Conservation (phyloP, 1,140 invertebrate genomes). For the Frieseomelitta varia region DNA sequence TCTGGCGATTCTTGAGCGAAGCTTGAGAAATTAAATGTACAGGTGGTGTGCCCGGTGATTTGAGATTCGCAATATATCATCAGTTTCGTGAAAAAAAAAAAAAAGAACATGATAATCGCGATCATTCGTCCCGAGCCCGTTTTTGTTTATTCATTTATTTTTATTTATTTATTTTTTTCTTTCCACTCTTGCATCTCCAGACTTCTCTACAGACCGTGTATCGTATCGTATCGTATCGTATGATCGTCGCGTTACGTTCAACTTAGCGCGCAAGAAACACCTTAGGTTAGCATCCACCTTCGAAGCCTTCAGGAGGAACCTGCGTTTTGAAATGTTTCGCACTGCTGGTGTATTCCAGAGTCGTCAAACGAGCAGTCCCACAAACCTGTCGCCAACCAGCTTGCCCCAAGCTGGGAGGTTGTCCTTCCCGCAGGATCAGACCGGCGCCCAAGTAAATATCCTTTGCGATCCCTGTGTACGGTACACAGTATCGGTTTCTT, state of each 20-base stretch:
- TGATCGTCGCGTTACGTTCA: background rate
- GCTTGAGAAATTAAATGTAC: too few relatives aligned
- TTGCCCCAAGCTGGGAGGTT: constrained; percentile 82
- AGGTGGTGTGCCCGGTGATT: too few relatives aligned
- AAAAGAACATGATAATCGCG: too few relatives aligned
- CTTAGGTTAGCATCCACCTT: constrained; percentile 31
- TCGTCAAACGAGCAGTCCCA: constrained; percentile 87
- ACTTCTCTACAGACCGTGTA: background rate
- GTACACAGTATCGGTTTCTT: background rate
- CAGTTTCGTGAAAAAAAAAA: too few relatives aligned
- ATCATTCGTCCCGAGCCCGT: too few relatives aligned
- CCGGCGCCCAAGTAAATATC: constrained; percentile 82
- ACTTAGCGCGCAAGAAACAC: background rate
- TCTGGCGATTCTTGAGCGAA: too few relatives aligned
- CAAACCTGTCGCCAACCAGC: constrained; percentile 88
- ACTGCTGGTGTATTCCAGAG: constrained; percentile 84
- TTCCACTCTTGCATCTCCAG: background rate
- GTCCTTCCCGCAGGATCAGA: constrained; percentile 82
- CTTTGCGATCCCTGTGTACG: constrained; percentile 69
- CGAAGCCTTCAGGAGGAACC: background rate
- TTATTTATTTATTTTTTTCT: background rate
- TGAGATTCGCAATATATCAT: too few relatives aligned
- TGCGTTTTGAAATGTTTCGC: constrained; percentile 66
- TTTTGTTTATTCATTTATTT: background rate
- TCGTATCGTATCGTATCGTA: constrained; percentile 6